Base-by-base conservation (phyloP, 2,113 vertebrate genomes). In the Colaptes auratus region DNA sequence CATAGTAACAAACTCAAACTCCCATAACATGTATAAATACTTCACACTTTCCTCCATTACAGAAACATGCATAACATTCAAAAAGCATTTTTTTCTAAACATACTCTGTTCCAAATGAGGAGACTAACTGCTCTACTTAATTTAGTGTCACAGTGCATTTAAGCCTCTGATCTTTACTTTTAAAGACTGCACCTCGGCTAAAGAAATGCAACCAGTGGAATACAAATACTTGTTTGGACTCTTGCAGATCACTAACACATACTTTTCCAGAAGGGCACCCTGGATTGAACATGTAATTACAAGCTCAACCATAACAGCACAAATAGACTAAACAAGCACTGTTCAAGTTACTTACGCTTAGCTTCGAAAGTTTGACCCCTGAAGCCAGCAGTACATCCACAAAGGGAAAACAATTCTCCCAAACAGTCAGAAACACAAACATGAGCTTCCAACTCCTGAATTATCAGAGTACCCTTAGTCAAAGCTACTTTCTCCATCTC, bases 181-280 rank as follows among this genome's bases (percentile, higher is more conserved):
- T 77, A 44, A 50, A 63, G 30, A 80, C 20, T 64, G 53, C 23
- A 46, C 53, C 27, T 4, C 35, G 74, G 55, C 64, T 82, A 75
- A 86, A 86, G 53, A 78, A 95, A 89, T 61, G 75, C 42, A 66
- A 81, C 53, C 63, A 85, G 59, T 39, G 80, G 56, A 86, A 94
- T 70, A 65, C 42, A 91, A 90, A 86, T 46, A 92, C 67, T 94
- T 92, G 71, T 91, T 93, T 70, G 75, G 92, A 91, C 79, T 88
- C n/a, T 17, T 17, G 10, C 35, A 85, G 75, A 89, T 73, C 53
- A 87, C 48, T 55, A 96, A 78, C 63, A 70, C 65, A 30, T 36
- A 79, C 52, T 89, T 88, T 83, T 87, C 71, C 76, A 93, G 79
- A 91, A 91, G 17, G 65, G 42, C 59, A 86, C 74, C n/a, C 28